Conservation (phyloP, 2,888 invertebrate species). For the Ennomos fuscantarius region DNA sequence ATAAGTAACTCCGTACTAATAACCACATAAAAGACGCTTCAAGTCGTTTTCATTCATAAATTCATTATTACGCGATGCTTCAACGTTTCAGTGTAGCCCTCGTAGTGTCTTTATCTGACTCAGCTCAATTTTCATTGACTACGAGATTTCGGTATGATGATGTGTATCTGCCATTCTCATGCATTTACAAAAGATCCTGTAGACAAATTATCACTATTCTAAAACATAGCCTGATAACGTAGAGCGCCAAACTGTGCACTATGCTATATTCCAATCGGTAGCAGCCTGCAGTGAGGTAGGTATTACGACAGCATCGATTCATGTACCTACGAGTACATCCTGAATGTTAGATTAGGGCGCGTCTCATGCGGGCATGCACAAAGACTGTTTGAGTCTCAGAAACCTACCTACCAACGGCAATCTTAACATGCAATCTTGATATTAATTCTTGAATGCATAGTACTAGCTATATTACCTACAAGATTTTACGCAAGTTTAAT, state of each 20-base stretch:
- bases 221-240: too few relatives aligned
- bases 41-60: not conserved
- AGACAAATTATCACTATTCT: too few relatives aligned
- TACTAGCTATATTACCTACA: not conserved
- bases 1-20: too few relatives aligned
- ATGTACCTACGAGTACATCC: slow-evolving; percentile 25
- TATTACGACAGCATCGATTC: slow-evolving; percentile 14
- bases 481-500: too few relatives aligned
- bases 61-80: not conserved
- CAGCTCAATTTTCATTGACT: too few relatives aligned
- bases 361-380: slow-evolving; percentile 42
- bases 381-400: slow-evolving; percentile 37
- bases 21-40: too few relatives aligned
- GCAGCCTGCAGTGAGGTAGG: not conserved
- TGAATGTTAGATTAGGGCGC: slow-evolving; percentile 37
- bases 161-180: too few relatives aligned
- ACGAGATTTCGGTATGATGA: too few relatives aligned
- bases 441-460: not conserved
- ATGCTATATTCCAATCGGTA: not conserved
- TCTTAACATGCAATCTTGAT: slow-evolving; percentile 8
- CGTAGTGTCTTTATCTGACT: too few relatives aligned
- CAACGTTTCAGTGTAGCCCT: slow-evolving; percentile 6
- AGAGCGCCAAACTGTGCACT: too few relatives aligned
- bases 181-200: too few relatives aligned
- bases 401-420: slow-evolving; percentile 9